phyloP scores from a whole-genome alignment of 2,797 vertebrate genomes.

The Aphelocoma californica region DNA sequence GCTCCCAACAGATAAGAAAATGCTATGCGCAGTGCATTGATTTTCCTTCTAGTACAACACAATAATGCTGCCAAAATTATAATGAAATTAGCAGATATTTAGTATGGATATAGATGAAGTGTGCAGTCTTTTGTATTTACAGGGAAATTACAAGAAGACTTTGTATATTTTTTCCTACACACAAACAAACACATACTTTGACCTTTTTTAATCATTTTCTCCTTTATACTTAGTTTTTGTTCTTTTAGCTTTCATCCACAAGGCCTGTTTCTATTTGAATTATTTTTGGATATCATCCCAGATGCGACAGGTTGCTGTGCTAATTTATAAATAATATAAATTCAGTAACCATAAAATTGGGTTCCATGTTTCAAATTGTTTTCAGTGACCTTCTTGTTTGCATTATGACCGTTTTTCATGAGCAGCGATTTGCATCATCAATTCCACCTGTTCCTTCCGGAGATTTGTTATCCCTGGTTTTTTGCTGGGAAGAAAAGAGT shows the following conservation, averaged over 20 bases:
- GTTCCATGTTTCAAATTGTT: background rate
- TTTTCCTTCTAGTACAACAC: background rate
- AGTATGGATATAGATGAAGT: background rate
- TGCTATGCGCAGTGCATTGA: background rate
- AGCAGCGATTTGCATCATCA: background rate
- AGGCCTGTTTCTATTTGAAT: background rate
- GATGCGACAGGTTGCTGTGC: background rate
- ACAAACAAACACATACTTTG: background rate
- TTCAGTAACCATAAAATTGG: constrained; percentile 21
- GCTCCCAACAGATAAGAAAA: constrained; percentile 30
- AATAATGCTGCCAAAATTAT: background rate
- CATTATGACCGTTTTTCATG: background rate
- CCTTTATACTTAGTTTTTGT: background rate
- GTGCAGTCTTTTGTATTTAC: background rate
- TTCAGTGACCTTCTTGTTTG: background rate
- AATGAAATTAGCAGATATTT: constrained; percentile 5
- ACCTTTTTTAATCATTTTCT: background rate
- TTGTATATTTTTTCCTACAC: background rate
- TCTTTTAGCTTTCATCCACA: background rate
- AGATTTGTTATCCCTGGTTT: background rate
- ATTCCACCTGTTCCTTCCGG: background rate
- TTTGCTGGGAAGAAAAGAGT: background rate
- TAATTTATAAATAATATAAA: constrained; percentile 49
- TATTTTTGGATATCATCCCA: background rate
- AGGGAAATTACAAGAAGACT: background rate